Conservation (phyloP, 1,140 invertebrate species). For the Papilio polyxenes region DNA sequence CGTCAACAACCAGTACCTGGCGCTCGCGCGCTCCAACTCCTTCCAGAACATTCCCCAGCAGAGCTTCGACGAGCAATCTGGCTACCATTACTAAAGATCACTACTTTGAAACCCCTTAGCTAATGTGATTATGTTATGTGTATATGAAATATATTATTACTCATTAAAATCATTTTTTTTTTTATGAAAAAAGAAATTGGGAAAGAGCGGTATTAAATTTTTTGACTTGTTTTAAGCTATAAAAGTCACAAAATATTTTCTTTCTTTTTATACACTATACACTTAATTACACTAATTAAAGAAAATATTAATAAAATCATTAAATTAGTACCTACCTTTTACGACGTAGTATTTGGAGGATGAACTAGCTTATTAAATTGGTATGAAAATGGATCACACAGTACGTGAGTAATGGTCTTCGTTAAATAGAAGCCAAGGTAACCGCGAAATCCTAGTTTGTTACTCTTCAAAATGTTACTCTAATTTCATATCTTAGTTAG, state of each 20-base stretch:
- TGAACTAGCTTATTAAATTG: background rate
- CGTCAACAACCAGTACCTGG: slow-evolving; percentile 65
- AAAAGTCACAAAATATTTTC: too few relatives aligned
- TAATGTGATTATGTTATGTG: slow-evolving; percentile 41
- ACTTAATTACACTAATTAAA: too few relatives aligned
- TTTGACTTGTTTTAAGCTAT: too few relatives aligned
- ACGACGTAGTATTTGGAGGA: background rate
- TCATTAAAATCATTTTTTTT: slow-evolving; percentile 4
- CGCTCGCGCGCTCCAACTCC: slow-evolving; percentile 52
- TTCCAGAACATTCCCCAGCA: slow-evolving; percentile 67
- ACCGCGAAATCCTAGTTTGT: background rate
- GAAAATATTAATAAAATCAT: background rate
- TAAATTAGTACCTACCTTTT: background rate
- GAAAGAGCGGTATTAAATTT: too few relatives aligned
- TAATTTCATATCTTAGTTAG: background rate
- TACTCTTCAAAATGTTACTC: background rate
- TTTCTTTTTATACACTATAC: too few relatives aligned
- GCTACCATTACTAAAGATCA: slow-evolving; percentile 65
- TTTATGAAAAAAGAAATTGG: background rate
- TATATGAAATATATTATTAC: slow-evolving; percentile 41
- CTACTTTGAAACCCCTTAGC: slow-evolving; percentile 29
- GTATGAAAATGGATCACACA: background rate
- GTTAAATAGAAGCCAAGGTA: background rate
- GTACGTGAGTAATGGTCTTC: slow-evolving; percentile 8
- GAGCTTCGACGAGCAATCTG: slow-evolving; percentile 68